Evolutionary conservation across 37 sponge, comb jelly and placozoan species (phyloP).

Genomic region (Tethya wilhelma): DNA sequence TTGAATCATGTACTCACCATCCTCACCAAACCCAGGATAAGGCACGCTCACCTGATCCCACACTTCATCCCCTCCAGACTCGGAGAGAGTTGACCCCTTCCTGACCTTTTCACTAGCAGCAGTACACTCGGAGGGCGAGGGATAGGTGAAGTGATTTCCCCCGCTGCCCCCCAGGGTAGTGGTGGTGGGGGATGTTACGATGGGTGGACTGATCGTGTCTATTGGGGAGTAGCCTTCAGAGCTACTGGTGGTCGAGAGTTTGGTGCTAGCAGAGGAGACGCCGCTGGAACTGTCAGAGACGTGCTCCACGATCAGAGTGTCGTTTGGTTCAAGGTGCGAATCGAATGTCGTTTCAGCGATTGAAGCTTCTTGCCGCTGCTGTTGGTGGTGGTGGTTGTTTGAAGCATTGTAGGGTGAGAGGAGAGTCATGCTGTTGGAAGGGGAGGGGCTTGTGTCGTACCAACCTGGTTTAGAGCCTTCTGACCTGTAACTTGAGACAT

Average conservation of each 20-base stretch:
- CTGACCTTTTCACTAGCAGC: background rate
- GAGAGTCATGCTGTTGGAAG: background rate
- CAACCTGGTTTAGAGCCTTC: too few species aligned
- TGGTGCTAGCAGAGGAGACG: constrained; percentile 46
- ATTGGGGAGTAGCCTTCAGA: constrained; percentile 14
- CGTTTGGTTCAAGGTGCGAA: too few species aligned
- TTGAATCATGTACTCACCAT: constrained; percentile 62
- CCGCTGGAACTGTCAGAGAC: constrained; percentile 56
- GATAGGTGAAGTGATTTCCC: background rate
- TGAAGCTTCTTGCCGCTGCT: too few species aligned
- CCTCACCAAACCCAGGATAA: constrained; percentile 18
- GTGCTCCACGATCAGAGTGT: background rate
- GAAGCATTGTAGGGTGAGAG: too few species aligned
- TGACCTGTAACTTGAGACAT: too few species aligned
- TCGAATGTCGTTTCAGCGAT: too few species aligned
- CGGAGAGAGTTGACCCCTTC: background rate
- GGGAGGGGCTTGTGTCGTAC: background rate
- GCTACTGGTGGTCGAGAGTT: background rate
- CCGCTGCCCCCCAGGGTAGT: background rate
- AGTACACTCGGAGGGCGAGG: background rate
- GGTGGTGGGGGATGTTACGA: background rate
- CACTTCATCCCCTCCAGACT: background rate
- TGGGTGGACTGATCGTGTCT: background rate
- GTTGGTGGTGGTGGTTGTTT: too few species aligned
- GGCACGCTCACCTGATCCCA: constrained; percentile 19